Evolutionary conservation across 2,888 invertebrate species (phyloP), one percentile per base, ranked within the genome.

Genomic region (Pemphredon lugubris): DNA sequence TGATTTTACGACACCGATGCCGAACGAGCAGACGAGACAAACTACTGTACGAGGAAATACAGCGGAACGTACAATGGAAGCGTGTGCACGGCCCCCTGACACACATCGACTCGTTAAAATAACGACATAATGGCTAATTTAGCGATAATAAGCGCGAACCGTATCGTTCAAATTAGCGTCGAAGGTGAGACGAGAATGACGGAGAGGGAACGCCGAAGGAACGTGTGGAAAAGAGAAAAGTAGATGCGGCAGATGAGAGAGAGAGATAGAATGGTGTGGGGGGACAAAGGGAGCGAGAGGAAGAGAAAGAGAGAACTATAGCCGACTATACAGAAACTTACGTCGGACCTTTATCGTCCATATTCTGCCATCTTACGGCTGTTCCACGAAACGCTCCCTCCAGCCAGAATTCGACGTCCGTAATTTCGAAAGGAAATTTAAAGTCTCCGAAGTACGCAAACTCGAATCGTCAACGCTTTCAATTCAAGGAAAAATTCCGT

Each of bases 91-190:
- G 84, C 83, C 89, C 87, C 87, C 88, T 90, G 89, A 89, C 89
- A 89, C 85, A 89, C 88, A 90, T 90, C 86, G 84, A 89, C 89
- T 90, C 86, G 89, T 90, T 90, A 89, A 89, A 89, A 88, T 89
- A 90, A 89, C 86, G 86, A 90, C 88, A 87, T 90, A 90, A 90
- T 90, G 82, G 88, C 87, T 89, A 90, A 89, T 89, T 88, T 87
- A 89, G 84, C 83, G 89, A 89, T 89, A 89, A 89, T 88, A 87
- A 89, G 86, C 86, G 86, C 85, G 83, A 87, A 88, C 81, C 83
- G 83, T 87, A 86, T 87, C 86, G 87, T 84, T 86, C 87, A 84
- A 90, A 90, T 90, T 90, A 90, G 82, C 86, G 85, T 87, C 87
- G 89, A 90, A 90, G 89, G 89, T 90, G 89, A 89, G 89, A 86